phyloP scores from a whole-genome alignment of 2,888 invertebrate species.

The Sarcophaga subvicina region DNA sequence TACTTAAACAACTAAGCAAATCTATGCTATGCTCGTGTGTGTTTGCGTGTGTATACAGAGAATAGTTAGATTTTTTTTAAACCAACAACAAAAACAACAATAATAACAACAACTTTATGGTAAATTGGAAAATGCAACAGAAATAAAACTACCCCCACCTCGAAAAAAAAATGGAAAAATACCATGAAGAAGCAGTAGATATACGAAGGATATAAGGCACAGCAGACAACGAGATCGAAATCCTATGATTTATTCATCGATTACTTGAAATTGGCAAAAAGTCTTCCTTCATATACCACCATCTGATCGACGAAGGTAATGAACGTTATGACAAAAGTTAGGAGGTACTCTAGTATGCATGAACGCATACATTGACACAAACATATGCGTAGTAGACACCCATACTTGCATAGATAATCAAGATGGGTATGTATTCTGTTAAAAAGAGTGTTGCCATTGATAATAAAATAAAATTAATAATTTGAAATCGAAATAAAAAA shows the following conservation, averaged over 20 bases:
- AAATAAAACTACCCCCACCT: constrained; percentile 21
- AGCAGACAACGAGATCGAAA: constrained; percentile 28
- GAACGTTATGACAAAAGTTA: neutral
- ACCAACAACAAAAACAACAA: constrained; percentile 35
- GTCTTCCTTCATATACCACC: constrained; percentile 56
- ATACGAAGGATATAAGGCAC: neutral
- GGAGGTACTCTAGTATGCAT: too few relatives aligned
- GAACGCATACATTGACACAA: neutral
- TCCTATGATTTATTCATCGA: constrained; percentile 68
- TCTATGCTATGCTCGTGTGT: too few relatives aligned
- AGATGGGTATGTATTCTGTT: too few relatives aligned
- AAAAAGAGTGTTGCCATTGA: too few relatives aligned
- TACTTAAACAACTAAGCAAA: too few relatives aligned
- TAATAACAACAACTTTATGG: neutral
- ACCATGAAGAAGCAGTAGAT: neutral
- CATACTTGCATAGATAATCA: too few relatives aligned
- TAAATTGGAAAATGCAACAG: constrained; percentile 23
- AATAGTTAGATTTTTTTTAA: constrained; percentile 6
- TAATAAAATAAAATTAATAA: too few relatives aligned
- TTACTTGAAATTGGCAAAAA: constrained; percentile 62
- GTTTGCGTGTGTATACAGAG: too few relatives aligned
- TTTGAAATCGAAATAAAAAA: too few relatives aligned
- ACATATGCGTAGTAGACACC: neutral
- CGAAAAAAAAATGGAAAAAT: neutral
- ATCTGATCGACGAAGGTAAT: neutral